Evolutionary conservation across 2,797 vertebrate species (phyloP).

Genomic region (Arnoldichthys spilopterus): DNA sequence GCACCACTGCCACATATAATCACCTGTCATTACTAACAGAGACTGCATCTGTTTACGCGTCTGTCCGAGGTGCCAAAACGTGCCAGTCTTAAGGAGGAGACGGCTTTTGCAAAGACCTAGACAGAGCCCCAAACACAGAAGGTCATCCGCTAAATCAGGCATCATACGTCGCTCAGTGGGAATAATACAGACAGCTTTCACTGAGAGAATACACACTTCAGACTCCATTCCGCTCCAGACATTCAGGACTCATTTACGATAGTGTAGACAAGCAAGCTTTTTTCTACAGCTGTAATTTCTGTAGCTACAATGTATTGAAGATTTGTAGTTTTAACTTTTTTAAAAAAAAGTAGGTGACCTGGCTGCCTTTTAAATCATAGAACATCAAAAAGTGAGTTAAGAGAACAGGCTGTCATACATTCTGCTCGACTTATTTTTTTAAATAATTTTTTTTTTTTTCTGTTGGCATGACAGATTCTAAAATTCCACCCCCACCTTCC

Average conservation of each 20-base stretch:
- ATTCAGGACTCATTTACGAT: conserved; percentile 11
- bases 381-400: not conserved
- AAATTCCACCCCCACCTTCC: conserved; percentile 28
- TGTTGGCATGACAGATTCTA: conserved; percentile 42
- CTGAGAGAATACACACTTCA: conserved; percentile 36
- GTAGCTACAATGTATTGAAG: not conserved
- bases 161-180: conserved; percentile 58
- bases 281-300: not conserved
- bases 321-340: not conserved
- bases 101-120: conserved; percentile 64
- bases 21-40: conserved; percentile 90
- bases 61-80: conserved; percentile 82
- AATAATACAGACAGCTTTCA: conserved; percentile 43
- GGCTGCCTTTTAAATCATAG: not conserved
- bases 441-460: too few species aligned
- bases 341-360: not conserved
- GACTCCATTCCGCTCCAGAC: conserved; percentile 7
- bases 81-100: conserved; percentile 67
- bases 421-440: conserved; percentile 14
- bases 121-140: conserved; percentile 71
- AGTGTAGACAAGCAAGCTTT: conserved; percentile 2
- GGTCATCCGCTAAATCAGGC: conserved; percentile 63
- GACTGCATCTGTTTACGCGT: conserved; percentile 88
- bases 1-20: conserved; percentile 87
- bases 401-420: not conserved